Percentiles rank a stretch among this genome's conserved stretches.
phyloP scores from a whole-genome alignment of 2,113 vertebrate genomes.

The Spermophilus dauricus region DNA sequence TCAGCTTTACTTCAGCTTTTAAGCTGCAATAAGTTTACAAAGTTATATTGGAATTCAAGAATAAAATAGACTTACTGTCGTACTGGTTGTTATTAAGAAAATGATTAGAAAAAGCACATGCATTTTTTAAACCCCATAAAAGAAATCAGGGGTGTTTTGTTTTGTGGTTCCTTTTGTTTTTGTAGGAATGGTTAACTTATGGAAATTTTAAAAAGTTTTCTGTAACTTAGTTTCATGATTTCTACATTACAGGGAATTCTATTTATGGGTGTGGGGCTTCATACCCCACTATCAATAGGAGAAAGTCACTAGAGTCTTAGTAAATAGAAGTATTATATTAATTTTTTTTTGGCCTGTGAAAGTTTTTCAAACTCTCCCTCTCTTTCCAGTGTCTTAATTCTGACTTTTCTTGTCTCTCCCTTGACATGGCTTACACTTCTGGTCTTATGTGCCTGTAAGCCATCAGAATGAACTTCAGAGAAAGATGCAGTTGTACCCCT shows the following conservation, averaged over 20 bases:
- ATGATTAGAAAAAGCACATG: background rate
- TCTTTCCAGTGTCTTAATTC: background rate
- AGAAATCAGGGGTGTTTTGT: background rate
- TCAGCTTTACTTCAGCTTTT: background rate
- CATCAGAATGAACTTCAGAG: slow-evolving; percentile 1
- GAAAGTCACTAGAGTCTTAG: background rate
- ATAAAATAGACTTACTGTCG: background rate
- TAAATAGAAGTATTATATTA: background rate
- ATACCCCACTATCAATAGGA: background rate
- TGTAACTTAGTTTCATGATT: background rate
- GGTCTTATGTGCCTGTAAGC: background rate
- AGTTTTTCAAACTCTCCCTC: background rate
- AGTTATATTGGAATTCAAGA: slow-evolving; percentile 32
- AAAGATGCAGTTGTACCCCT: background rate
- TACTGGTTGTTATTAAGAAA: background rate
- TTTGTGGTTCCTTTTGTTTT: background rate
- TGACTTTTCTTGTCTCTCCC: background rate
- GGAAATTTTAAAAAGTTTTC: background rate
- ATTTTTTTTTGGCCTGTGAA: background rate
- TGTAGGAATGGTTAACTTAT: background rate
- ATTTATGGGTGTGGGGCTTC: background rate
- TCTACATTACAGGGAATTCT: background rate
- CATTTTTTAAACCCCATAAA: background rate
- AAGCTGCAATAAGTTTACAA: background rate
- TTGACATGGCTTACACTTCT: fast-evolving